phyloP scores from a whole-genome alignment of 2,797 vertebrate genomes.

The Ctenochaetus hawaiiensis region DNA sequence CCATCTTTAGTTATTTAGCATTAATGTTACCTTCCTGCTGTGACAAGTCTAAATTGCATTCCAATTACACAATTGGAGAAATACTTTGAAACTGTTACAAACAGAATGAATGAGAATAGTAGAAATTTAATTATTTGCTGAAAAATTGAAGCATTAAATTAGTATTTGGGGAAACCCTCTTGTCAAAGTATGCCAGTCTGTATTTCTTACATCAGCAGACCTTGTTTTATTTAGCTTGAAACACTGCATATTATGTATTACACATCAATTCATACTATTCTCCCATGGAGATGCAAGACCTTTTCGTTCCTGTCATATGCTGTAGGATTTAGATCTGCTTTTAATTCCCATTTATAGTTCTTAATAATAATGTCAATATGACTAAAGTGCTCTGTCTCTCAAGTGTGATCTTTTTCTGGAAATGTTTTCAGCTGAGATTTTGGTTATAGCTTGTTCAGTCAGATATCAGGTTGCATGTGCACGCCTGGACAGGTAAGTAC shows the following conservation, averaged over 20 bases:
- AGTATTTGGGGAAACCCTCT: too few species aligned
- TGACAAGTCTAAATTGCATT: too few species aligned
- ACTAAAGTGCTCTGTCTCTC: not conserved
- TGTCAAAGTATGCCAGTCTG: too few species aligned
- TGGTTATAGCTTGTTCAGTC: not conserved
- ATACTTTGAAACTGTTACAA: too few species aligned
- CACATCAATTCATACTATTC: not conserved
- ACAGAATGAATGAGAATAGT: too few species aligned
- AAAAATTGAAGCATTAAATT: too few species aligned
- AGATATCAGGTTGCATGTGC: not conserved
- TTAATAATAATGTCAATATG: not conserved
- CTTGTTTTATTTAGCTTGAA: not conserved
- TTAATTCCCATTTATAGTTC: not conserved
- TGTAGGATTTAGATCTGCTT: not conserved
- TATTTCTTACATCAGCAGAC: too few species aligned
- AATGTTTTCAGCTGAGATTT: slow-evolving; percentile 18
- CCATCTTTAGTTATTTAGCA: too few species aligned
- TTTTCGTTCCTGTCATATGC: not conserved
- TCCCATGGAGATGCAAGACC: not conserved
- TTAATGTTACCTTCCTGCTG: too few species aligned
- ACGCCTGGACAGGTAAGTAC: not conserved
- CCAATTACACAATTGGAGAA: too few species aligned
- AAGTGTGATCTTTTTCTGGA: not conserved
- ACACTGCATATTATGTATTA: not conserved
- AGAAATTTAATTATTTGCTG: too few species aligned